A percentile compares a stretch with the other conserved stretches of the same genome.
Evolutionary conservation across 2,113 vertebrate species (phyloP).

Genomic region (Heterochromis multidens): DNA sequence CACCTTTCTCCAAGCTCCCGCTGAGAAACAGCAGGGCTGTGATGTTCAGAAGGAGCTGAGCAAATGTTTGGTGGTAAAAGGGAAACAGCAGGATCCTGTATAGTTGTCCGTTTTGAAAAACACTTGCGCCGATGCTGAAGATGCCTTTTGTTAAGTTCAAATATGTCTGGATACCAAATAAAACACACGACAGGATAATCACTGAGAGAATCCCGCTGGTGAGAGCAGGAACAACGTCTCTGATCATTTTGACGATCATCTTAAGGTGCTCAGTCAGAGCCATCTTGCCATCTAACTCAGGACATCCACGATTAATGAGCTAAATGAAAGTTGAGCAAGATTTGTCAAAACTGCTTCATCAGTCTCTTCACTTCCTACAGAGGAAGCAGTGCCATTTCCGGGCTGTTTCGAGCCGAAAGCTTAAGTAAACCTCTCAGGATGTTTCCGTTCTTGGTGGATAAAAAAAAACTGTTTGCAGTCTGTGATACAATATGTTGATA

Average conservation of each 20-base stretch:
- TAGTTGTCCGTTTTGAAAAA: constrained; percentile 47
- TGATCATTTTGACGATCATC: background rate
- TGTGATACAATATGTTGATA: background rate
- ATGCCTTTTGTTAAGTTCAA: constrained; percentile 2
- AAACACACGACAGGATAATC: constrained; percentile 5
- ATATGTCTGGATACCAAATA: constrained; percentile 36
- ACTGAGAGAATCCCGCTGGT: constrained; percentile 36
- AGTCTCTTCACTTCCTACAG: background rate
- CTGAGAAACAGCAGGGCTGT: constrained; percentile 35
- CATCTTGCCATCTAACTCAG: background rate
- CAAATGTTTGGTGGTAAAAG: constrained; percentile 37
- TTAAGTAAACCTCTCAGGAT: background rate
- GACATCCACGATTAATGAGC: background rate
- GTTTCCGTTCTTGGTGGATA: background rate
- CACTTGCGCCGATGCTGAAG: constrained; percentile 47
- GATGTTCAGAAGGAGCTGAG: constrained; percentile 55
- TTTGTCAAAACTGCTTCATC: background rate
- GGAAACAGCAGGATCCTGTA: constrained; percentile 46
- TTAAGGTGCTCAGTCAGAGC: background rate
- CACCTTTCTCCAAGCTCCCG: constrained; percentile 57
- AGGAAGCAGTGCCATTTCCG: background rate
- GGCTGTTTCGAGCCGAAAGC: background rate
- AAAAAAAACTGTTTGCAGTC: background rate
- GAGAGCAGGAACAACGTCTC: constrained; percentile 18
- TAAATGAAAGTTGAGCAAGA: background rate